Evolutionary conservation across 2,888 invertebrate genomes (phyloP).

Genomic region (Syrista parreyssii): DNA sequence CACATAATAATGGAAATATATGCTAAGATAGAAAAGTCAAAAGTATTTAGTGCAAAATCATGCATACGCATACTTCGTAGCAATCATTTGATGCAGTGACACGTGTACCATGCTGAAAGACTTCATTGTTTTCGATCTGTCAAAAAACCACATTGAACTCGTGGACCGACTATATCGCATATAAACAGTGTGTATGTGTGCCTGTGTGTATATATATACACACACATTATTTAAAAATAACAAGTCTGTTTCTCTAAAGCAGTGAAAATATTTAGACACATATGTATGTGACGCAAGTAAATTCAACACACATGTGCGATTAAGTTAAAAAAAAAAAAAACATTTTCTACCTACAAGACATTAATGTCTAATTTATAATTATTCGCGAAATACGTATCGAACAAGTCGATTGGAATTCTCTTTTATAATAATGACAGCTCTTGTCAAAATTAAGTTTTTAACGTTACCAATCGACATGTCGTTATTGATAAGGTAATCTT

Average conservation of each 20-base stretch:
- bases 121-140: no score
- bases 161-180: no score
- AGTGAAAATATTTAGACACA: not conserved
- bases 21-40: no score
- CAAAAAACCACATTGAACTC: no score
- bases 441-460: not conserved
- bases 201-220: no score
- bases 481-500: not conserved
- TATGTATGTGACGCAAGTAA: not conserved
- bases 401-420: not conserved
- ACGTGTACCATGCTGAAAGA: no score
- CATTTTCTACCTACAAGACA: not conserved
- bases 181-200: no score
- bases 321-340: not conserved
- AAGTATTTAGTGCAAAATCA: no score
- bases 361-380: not conserved
- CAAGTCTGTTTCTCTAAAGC: not conserved
- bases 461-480: not conserved
- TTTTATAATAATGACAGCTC: not conserved
- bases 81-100: no score
- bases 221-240: not conserved
- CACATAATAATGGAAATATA: no score
- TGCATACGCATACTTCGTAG: no score
- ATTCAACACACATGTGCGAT: not conserved
- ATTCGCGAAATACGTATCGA: not conserved